Base-by-base conservation (phyloP, 2,113 vertebrate species). In the Chlorodrepanis virens region DNA sequence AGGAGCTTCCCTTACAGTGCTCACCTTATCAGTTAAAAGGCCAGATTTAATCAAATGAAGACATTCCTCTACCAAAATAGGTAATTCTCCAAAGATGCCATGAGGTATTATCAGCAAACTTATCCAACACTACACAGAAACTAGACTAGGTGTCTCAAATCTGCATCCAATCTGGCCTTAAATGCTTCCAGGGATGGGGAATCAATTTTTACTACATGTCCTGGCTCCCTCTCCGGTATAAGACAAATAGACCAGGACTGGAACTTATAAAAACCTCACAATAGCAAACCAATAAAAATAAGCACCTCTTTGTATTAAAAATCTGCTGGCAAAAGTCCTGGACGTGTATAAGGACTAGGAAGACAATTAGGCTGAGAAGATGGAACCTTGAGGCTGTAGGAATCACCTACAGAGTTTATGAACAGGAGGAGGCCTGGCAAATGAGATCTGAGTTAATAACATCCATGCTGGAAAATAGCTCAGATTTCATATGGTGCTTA, bases 61-160 rank as follows among this genome's bases (percentile, higher is more conserved):
- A n/a, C 5, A 37, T 9, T 27, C 12, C 4, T 74, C 39, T n/a
- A 31, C 14, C 7, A n/a, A 80, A 54, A 63, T 5, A 39, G 0
- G 14, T 71, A 47, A 44, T 23, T 69, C 65, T 74, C 65, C 82
- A 22, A 77, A 72, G 33, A 33, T 69, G 3, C 6, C 27, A 47
- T 7, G 2, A 37, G 40, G 2, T 54, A 19, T 42, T 68, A 47
- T 0, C 0, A 40, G 11, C 18, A 61, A 84, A 69, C 8, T 28
- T 42, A 52, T 6, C 15, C 14, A 33, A 23, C 33, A 52, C n/a
- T 61, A 19, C 19, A 39, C 5, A 74, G 67, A 77, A 80, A 5
- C 13, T 54, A 60, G 61, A 61, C 13, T 13, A 53, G 2, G 13
- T 29, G 14, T 21, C n/a, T 47, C n/a, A 83, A 89, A 76, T 54